Evolutionary conservation across 2,797 vertebrate species (phyloP).

Genomic region (Chromis chromis): DNA sequence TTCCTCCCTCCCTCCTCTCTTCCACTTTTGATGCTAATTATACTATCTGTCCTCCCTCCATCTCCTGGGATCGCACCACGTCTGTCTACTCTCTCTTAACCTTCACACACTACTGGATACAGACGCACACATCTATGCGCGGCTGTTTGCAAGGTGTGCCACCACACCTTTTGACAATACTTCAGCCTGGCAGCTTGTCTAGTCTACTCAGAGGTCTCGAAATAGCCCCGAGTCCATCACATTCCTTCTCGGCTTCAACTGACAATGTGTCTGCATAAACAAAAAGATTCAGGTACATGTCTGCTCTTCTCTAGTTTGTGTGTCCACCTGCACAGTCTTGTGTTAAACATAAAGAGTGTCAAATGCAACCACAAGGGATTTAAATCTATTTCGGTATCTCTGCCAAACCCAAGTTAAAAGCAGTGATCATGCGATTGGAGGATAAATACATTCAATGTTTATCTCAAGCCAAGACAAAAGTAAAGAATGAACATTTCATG

Average conservation of each 20-base stretch:
- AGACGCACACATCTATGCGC: constrained; percentile 28
- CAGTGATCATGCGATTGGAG: not conserved
- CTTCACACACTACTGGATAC: constrained; percentile 70
- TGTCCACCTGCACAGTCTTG: constrained; percentile 7
- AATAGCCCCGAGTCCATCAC: constrained; percentile 39
- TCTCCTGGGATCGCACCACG: constrained; percentile 68
- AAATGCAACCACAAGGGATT: constrained; percentile 33
- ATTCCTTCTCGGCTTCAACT: constrained; percentile 23
- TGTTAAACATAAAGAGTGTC: constrained; percentile 25
- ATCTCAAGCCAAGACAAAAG: constrained; percentile 1
- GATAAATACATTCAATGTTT: not conserved
- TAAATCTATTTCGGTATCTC: constrained; percentile 35
- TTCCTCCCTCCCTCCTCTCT: constrained; percentile 36
- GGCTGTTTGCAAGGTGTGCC: constrained; percentile 61
- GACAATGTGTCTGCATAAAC: constrained; percentile 22
- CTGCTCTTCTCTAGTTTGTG: constrained; percentile 5
- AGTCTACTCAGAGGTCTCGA: constrained; percentile 46
- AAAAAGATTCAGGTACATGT: constrained; percentile 46
- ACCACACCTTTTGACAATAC: constrained; percentile 55
- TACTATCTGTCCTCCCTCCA: constrained; percentile 71
- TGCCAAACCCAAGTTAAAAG: constrained; percentile 19
- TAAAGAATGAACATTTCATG: not conserved
- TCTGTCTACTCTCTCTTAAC: constrained; percentile 65
- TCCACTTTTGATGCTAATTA: constrained; percentile 76
- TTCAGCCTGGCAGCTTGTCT: constrained; percentile 69